phyloP scores from a whole-genome alignment of 2,797 vertebrate genomes.

The Melanotaenia maccullochi region DNA sequence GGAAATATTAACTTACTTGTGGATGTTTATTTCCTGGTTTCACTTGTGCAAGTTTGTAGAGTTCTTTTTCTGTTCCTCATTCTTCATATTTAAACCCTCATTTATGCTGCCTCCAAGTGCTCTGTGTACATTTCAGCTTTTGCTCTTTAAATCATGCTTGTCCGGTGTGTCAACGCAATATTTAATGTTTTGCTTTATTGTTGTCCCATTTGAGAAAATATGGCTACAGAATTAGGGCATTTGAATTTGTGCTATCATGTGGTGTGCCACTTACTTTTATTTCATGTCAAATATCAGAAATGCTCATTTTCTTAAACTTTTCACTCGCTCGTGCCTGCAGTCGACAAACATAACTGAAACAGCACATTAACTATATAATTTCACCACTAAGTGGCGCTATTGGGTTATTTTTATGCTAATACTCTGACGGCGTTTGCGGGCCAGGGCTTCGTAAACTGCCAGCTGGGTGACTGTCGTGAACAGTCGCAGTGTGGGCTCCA shows the following conservation, averaged over 20 bases:
- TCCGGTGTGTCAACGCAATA: not conserved
- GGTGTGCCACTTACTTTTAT: not conserved
- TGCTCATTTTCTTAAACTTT: not conserved
- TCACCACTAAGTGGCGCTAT: conserved; percentile 53
- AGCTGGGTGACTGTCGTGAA: conserved; percentile 56
- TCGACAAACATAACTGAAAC: conserved; percentile 5
- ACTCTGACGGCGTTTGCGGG: conserved; percentile 7
- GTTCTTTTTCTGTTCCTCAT: conserved; percentile 33
- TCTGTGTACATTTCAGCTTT: fast-evolving
- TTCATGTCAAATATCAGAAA: not conserved
- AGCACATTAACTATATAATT: fast-evolving
- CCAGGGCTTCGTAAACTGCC: conserved; percentile 41
- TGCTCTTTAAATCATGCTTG: not conserved
- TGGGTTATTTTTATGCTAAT: conserved; percentile 1
- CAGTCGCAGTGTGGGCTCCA: conserved; percentile 36
- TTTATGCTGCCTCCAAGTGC: conserved; percentile 13
- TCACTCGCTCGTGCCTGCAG: too few relatives aligned
- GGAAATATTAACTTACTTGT: fast-evolving
- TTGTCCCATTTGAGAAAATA: not conserved
- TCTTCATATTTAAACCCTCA: not conserved
- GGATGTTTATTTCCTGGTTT: conserved; percentile 26
- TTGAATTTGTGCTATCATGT: not conserved
- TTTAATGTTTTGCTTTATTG: not conserved
- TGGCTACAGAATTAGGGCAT: not conserved
- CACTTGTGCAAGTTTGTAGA: not conserved